Evolutionary conservation across 2,797 vertebrate species (phyloP).

Genomic region (Myoxocephalus aenaeus): DNA sequence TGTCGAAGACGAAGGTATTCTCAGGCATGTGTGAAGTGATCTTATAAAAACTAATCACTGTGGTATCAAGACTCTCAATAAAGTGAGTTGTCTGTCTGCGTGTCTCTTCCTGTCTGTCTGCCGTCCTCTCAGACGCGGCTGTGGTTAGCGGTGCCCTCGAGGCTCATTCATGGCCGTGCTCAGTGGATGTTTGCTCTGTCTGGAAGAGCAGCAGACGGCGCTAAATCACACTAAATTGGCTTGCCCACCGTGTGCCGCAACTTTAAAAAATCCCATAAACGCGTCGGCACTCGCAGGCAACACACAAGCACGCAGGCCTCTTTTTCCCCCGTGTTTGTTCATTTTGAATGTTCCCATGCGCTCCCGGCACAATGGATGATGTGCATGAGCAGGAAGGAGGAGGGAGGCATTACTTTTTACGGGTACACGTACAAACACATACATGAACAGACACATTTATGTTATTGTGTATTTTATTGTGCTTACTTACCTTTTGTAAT

Average conservation of each 20-base stretch:
- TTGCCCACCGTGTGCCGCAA: conserved; percentile 35
- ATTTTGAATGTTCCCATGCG: conserved; percentile 7
- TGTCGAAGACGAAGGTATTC: neutral
- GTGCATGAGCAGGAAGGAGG: neutral
- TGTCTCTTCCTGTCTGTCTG: conserved; percentile 22
- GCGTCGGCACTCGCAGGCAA: conserved; percentile 24
- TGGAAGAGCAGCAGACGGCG: conserved; percentile 51
- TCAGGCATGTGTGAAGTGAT: conserved; percentile 9
- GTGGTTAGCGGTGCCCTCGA: conserved; percentile 47
- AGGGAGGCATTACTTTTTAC: neutral
- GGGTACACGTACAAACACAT: rapidly evolving
- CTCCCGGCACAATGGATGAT: neutral
- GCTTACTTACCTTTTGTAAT: no score
- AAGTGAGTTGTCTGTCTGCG: conserved; percentile 16
- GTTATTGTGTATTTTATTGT: no score
- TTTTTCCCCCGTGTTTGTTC: neutral
- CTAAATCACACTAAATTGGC: conserved; percentile 57
- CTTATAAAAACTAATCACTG: conserved; percentile 27
- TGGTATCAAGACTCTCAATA: neutral
- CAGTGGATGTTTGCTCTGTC: conserved; percentile 37
- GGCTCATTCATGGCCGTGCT: conserved; percentile 49
- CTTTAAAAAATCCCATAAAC: conserved; percentile 37
- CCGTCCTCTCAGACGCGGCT: conserved; percentile 38
- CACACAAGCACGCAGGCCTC: neutral
- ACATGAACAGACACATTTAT: neutral